A percentile compares a stretch with the other conserved stretches of the same genome.
These are phyloP conservation scores for Xanthorhoe spadicearia DNA, from an alignment of 2,888 invertebrate species.

Conservation along the genomic window DNA sequence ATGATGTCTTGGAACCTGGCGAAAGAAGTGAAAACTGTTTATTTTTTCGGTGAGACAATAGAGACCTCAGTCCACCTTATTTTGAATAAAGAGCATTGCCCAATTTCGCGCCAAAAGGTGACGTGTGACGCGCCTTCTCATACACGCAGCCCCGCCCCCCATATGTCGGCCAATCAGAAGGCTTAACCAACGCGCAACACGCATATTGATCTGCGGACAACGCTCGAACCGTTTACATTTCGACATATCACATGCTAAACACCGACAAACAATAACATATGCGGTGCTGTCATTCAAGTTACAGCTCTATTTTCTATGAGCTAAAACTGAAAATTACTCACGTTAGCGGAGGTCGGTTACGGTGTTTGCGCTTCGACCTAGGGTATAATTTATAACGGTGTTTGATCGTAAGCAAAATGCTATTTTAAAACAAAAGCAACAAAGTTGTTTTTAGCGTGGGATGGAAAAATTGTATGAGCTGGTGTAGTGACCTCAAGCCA, in stretches of 20 bases:
- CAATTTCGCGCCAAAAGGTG: constrained; percentile 80
- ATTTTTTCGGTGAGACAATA: constrained; percentile 6
- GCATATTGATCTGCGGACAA: constrained; percentile 85
- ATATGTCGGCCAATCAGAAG: constrained; percentile 78
- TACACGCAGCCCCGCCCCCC: constrained; percentile 77
- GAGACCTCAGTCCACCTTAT: constrained; percentile 34
- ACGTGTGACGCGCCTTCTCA: constrained; percentile 72
- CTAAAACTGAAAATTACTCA: constrained; percentile 41
- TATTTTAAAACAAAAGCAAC: constrained; percentile 23
- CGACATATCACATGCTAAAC: constrained; percentile 84
- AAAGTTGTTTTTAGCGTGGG: constrained; percentile 19
- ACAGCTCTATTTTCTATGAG: constrained; percentile 36
- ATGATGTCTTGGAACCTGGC: no score
- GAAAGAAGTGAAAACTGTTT: neutral
- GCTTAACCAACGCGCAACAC: constrained; percentile 82
- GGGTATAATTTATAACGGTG: constrained; percentile 66
- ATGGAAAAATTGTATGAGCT: constrained; percentile 38
- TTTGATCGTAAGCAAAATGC: constrained; percentile 36
- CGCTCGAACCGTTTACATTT: constrained; percentile 82
- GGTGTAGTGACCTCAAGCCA: constrained; percentile 46
- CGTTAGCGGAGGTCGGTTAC: constrained; percentile 43
- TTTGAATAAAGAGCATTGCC: constrained; percentile 62
- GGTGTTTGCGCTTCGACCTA: constrained; percentile 36
- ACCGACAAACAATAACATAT: constrained; percentile 82
- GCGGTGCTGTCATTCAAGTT: constrained; percentile 44